Evolutionary conservation across 2,888 invertebrate genomes (phyloP), one percentile per base, ranked within the genome.

Genomic region (Phaonia tiefii): DNA sequence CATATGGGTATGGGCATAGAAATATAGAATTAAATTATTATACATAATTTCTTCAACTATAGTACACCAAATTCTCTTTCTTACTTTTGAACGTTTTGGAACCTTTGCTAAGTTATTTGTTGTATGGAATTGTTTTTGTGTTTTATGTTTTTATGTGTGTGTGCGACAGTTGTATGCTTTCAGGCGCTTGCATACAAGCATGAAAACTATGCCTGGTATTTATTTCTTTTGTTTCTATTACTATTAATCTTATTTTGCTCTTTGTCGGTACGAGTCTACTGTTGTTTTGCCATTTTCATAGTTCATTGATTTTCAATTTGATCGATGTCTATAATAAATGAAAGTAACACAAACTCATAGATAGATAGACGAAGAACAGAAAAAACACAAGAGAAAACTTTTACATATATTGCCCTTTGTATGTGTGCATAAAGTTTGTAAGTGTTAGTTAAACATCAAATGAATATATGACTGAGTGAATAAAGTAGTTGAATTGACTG

Each of bases 291-390:
- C 84, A 80, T 84, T 89, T 88, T 88, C 86, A 89, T 88, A 89
- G 88, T 88, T 89, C 89, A 89, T 89, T 89, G 89, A 87, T 88
- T 89, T 87, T 87, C 87, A 87, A 89, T 89, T 88, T 89, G 89
- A 89, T 89, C 86, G 88, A 89, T 86, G 88, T 88, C 86, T 88
- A 85, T 88, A 89, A 88, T 88, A 88, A 89, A 81, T 81, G 78
- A 72, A 75, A 75, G 75, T 75, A 78, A 72, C 58, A 72, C 54
- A 81, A 74, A 77, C 26, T 46, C 71, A 75, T 54, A 78, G 79
- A 75, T 74, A 76, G n/a, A n/a, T n/a, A n/a, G n/a, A n/a, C n/a
- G n/a, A n/a, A n/a, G n/a, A n/a, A n/a, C n/a, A n/a, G n/a, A n/a
- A n/a, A n/a, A n/a, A n/a, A n/a, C n/a, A n/a, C n/a, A n/a, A n/a